Evolutionary conservation across 2,797 vertebrate species (phyloP).

Genomic region (Phrynocephalus forsythii): DNA sequence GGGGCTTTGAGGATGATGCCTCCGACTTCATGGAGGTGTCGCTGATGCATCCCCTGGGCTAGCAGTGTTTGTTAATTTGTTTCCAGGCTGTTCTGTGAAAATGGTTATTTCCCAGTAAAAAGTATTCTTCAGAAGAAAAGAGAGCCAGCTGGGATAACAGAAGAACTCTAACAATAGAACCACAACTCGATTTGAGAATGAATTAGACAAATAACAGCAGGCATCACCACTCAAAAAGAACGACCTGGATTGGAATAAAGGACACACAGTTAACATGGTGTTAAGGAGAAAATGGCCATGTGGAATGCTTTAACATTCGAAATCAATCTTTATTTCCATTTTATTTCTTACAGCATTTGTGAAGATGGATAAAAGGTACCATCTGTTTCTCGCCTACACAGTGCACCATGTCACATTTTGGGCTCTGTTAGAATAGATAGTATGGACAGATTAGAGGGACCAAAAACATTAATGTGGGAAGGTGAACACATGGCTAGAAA

Average conservation of each 20-base stretch:
- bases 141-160: neutral
- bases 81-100: neutral
- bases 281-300: conserved; percentile 18
- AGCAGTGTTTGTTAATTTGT: neutral
- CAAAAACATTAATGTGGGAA: conserved; percentile 1
- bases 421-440: conserved; percentile 10
- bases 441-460: neutral
- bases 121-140: neutral
- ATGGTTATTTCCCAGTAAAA: neutral
- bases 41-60: neutral
- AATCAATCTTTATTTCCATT: neutral
- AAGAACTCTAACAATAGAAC: conserved; percentile 1
- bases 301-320: neutral
- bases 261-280: neutral
- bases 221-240: neutral
- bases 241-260: neutral
- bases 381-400: conserved; percentile 19
- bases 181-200: conserved; percentile 19
- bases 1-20: neutral
- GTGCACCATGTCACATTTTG: conserved; percentile 12
- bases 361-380: conserved; percentile 8
- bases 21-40: neutral
- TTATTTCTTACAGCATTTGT: conserved; percentile 16
- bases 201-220: neutral
- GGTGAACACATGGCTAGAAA: neutral